Conservation (phyloP, 2,888 invertebrate species). For the Ennomos quercinarius region DNA sequence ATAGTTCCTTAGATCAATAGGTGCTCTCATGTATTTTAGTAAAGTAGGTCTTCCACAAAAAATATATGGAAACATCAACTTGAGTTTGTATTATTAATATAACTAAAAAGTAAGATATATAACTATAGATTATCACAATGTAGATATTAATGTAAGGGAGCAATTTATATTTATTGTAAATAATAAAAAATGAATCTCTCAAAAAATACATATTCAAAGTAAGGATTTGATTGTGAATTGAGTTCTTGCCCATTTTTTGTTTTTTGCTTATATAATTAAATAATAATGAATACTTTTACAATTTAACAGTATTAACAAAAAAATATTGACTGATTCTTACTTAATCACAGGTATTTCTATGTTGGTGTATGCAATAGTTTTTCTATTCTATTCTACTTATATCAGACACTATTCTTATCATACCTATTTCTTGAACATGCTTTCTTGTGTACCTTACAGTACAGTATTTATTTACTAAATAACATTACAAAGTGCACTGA, state of each 20-base stretch:
- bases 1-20: too few relatives aligned
- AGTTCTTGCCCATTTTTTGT: constrained; percentile 31
- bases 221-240: constrained; percentile 58
- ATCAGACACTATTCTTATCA: too few relatives aligned
- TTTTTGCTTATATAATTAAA: background rate
- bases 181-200: constrained; percentile 58
- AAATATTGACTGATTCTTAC: too few relatives aligned
- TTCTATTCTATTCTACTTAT: too few relatives aligned
- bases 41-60: constrained; percentile 31
- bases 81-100: background rate
- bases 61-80: constrained; percentile 7
- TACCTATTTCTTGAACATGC: too few relatives aligned
- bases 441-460: background rate
- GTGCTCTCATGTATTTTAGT: background rate
- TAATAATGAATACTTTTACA: background rate
- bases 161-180: constrained; percentile 68
- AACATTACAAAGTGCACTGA: constrained; percentile 36
- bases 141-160: constrained; percentile 81
- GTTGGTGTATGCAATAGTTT: too few relatives aligned
- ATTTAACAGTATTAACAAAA: too few relatives aligned
- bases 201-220: constrained; percentile 14
- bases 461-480: constrained; percentile 8
- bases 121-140: constrained; percentile 49
- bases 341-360: too few relatives aligned
- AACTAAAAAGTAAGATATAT: constrained; percentile 3